These are phyloP conservation scores for Thunnus albacares DNA, from an alignment of 2,797 vertebrate species.

Conservation along the genomic window DNA sequence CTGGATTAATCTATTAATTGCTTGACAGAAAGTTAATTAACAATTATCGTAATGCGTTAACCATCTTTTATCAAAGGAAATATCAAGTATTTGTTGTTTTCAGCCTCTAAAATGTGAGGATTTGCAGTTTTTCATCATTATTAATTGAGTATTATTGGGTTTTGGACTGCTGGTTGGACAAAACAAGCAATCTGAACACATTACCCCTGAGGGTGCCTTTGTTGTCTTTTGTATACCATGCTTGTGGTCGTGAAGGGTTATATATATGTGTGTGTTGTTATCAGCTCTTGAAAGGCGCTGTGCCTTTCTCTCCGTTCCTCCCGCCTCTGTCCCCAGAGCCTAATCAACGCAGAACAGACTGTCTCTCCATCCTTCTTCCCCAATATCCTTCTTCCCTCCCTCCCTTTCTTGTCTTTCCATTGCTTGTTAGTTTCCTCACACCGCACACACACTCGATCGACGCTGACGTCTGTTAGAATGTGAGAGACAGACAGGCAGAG, in stretches of 20 bases:
- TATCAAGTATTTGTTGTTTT: too few relatives aligned
- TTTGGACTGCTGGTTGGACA: background rate
- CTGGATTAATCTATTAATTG: too few relatives aligned
- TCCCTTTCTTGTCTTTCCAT: background rate
- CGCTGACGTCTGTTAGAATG: slow-evolving; percentile 38
- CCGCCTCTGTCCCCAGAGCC: slow-evolving; percentile 69
- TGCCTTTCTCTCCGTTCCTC: slow-evolving; percentile 61
- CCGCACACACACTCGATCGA: slow-evolving; percentile 4
- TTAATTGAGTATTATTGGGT: background rate
- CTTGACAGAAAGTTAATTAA: background rate
- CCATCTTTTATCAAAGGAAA: too few relatives aligned
- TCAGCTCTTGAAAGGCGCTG: slow-evolving; percentile 55
- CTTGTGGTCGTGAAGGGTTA: slow-evolving; percentile 24
- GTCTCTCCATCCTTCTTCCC: slow-evolving; percentile 32
- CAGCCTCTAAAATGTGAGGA: too few relatives aligned
- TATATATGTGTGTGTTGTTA: slow-evolving; percentile 53
- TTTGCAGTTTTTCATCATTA: background rate
- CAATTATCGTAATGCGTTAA: too few relatives aligned
- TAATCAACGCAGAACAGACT: slow-evolving; percentile 79
- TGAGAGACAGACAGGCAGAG: slow-evolving; percentile 22
- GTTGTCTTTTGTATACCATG: slow-evolving; percentile 26
- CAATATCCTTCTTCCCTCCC: slow-evolving; percentile 26
- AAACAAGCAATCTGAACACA: too few relatives aligned
- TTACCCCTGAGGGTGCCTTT: background rate
- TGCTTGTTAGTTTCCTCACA: slow-evolving; percentile 28